These are phyloP conservation scores for Tautogolabrus adspersus DNA, from an alignment of 2,113 vertebrate genomes.

Conservation along the genomic window DNA sequence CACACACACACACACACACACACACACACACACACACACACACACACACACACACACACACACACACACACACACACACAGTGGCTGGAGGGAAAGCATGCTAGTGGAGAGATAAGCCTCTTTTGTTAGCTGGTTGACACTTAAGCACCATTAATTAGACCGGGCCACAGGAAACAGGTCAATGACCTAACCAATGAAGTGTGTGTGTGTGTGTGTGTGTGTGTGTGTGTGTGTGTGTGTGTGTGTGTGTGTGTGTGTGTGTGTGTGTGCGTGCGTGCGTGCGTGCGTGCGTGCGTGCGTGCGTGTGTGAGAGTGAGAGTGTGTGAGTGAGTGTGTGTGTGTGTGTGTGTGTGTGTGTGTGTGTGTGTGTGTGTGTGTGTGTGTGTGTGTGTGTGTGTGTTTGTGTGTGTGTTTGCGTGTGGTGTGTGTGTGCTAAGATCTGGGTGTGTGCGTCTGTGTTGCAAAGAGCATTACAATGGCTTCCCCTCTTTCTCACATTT, in stretches of 20 bases:
- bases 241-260: too few species aligned
- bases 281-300: too few species aligned
- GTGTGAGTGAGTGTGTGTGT: not conserved
- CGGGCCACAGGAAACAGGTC: slow-evolving; percentile 43
- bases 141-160: slow-evolving; percentile 66
- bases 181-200: slow-evolving; percentile 24
- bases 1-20: slow-evolving; percentile 15
- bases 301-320: too few species aligned
- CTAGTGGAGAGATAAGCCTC: slow-evolving; percentile 71
- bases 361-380: too few species aligned
- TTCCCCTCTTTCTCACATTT: too few species aligned
- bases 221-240: too few species aligned
- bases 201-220: not conserved
- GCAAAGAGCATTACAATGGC: too few species aligned
- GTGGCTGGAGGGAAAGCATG: slow-evolving; percentile 62
- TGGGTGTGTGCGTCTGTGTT: too few species aligned
- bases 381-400: too few species aligned
- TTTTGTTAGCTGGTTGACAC: slow-evolving; percentile 73
- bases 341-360: not conserved
- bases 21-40: not conserved
- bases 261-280: too few species aligned
- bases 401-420: too few species aligned
- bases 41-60: slow-evolving; percentile 2
- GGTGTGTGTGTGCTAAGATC: too few species aligned
- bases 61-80: slow-evolving; percentile 23